These are phyloP conservation scores for Norana najaformis DNA, from an alignment of 2,888 invertebrate species.

Conservation along the genomic window DNA sequence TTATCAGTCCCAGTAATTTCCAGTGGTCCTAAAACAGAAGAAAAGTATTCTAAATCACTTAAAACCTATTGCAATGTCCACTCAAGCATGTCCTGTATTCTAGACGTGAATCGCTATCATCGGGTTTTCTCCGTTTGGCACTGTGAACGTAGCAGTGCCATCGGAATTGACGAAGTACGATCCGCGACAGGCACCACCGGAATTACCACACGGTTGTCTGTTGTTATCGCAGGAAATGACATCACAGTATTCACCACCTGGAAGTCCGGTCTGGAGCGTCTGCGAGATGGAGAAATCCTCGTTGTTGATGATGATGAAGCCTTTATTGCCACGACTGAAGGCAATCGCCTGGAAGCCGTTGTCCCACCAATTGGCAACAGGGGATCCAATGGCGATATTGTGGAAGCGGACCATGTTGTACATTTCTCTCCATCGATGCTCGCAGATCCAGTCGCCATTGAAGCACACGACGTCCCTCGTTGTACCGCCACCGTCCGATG, in stretches of 20 bases:
- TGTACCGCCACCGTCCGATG: constrained; percentile 42
- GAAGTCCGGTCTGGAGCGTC: constrained; percentile 55
- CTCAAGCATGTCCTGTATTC: background rate
- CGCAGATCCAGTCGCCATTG: constrained; percentile 56
- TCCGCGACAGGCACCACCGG: constrained; percentile 21
- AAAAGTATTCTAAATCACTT: too few relatives aligned
- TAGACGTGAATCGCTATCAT: constrained; percentile 72
- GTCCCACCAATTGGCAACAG: constrained; percentile 50
- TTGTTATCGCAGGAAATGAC: constrained; percentile 51
- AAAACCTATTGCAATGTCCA: too few relatives aligned
- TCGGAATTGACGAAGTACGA: constrained; percentile 68
- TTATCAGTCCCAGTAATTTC: too few relatives aligned
- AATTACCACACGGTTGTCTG: constrained; percentile 42
- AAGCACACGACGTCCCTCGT: constrained; percentile 50
- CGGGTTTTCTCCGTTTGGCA: constrained; percentile 66
- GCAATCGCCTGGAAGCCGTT: constrained; percentile 54
- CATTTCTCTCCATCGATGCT: constrained; percentile 57
- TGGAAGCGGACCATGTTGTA: constrained; percentile 58
- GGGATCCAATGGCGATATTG: constrained; percentile 52
- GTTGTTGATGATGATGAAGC: constrained; percentile 57
- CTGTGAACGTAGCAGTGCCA: constrained; percentile 68
- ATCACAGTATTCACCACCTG: constrained; percentile 59
- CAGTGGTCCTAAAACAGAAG: too few relatives aligned
- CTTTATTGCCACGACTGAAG: constrained; percentile 55
- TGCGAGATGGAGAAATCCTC: constrained; percentile 50